Percentiles rank a stretch among this genome's conserved stretches.
Conservation (phyloP, 2,888 invertebrate genomes). For the Agrochola litura region DNA sequence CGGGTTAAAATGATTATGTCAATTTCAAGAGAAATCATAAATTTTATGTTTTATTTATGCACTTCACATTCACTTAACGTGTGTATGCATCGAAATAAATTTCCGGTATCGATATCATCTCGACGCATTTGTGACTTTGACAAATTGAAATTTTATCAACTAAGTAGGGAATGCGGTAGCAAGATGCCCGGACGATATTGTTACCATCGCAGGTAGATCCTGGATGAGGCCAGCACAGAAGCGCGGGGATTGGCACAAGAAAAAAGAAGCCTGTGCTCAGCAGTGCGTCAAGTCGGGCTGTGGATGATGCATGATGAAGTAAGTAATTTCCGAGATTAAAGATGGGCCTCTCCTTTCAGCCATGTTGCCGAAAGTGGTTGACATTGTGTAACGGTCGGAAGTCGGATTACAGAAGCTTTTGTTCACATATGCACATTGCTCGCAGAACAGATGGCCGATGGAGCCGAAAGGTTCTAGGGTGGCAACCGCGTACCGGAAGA, state of each 20-base stretch:
- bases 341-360: not conserved
- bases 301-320: too few relatives aligned
- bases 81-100: not conserved
- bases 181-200: too few relatives aligned
- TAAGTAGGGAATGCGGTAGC: not conserved
- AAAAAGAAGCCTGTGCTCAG: too few relatives aligned
- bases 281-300: too few relatives aligned
- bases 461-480: too few relatives aligned
- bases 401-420: not conserved
- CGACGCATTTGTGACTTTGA: not conserved
- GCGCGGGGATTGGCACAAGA: too few relatives aligned
- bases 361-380: not conserved
- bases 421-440: not conserved
- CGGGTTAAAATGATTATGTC: not conserved
- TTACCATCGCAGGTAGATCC: too few relatives aligned
- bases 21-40: constrained; percentile 8
- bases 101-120: too few relatives aligned
- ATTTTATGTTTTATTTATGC: not conserved
- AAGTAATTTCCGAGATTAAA: not conserved
- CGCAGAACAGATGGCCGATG: too few relatives aligned
- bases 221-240: too few relatives aligned
- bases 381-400: not conserved
- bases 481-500: too few relatives aligned
- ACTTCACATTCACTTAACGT: too few relatives aligned
- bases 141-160: not conserved